Percentiles rank a stretch among this genome's conserved stretches.
Evolutionary conservation across 1,140 invertebrate species (phyloP).

Genomic region (Leptinotarsa texana): DNA sequence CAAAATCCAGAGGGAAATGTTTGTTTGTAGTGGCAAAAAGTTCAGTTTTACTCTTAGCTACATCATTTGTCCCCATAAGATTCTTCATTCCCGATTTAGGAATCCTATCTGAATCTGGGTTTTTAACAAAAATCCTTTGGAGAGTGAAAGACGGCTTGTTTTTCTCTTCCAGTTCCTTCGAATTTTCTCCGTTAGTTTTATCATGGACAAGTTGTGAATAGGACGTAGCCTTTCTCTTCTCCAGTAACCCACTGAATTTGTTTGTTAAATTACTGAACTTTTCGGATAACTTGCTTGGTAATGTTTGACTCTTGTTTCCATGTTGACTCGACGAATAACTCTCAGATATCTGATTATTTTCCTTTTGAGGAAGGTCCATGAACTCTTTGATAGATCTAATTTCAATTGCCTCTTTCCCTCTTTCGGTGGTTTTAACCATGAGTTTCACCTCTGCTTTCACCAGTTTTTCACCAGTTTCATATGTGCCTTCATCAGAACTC

Average conservation of each 20-base stretch:
- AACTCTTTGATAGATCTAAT: slow-evolving; percentile 60
- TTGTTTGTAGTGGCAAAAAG: slow-evolving; percentile 47
- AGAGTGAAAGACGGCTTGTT: slow-evolving; percentile 49
- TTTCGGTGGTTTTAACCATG: slow-evolving; percentile 58
- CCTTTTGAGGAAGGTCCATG: slow-evolving; percentile 33
- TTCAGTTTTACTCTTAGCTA: slow-evolving; percentile 41
- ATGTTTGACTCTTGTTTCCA: slow-evolving; percentile 36
- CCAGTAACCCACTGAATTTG: slow-evolving; percentile 40
- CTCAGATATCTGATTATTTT: slow-evolving; percentile 32
- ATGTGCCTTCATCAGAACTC: slow-evolving; percentile 42
- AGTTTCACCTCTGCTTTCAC: slow-evolving; percentile 60
- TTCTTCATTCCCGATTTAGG: slow-evolving; percentile 1
- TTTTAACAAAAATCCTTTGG: slow-evolving; percentile 49
- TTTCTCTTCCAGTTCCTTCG: slow-evolving; percentile 11
- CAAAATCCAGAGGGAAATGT: slow-evolving; percentile 47
- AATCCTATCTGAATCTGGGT: slow-evolving; percentile 32
- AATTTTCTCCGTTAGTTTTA: background rate
- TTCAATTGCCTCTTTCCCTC: slow-evolving; percentile 60
- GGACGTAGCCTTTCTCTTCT: slow-evolving; percentile 38
- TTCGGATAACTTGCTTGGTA: slow-evolving; percentile 37
- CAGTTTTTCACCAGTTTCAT: slow-evolving; percentile 40
- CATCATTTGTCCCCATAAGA: slow-evolving; percentile 27
- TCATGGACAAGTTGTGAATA: slow-evolving; percentile 24
- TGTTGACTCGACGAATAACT: slow-evolving; percentile 24
- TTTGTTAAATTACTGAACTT: slow-evolving; percentile 37